Evolutionary conservation across 2,888 invertebrate genomes (phyloP).

Genomic region (Drosophila prostipennis): DNA sequence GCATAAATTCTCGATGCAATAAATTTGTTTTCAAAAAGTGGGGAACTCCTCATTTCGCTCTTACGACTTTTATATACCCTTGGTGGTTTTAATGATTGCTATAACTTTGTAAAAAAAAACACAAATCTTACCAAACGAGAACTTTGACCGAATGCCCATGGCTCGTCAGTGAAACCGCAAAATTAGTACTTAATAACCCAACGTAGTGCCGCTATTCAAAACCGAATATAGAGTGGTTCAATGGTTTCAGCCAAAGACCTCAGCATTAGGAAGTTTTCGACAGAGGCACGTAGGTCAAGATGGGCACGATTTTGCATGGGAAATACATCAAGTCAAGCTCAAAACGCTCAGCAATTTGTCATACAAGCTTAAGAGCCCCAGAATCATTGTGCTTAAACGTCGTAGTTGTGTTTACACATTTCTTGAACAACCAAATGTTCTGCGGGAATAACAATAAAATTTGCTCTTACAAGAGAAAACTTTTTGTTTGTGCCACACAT

Average conservation of each 20-base stretch:
- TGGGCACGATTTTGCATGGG: conserved; percentile 55
- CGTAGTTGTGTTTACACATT: neutral
- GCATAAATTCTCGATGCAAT: conserved; percentile 69
- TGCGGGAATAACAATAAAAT: neutral
- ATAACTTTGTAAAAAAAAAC: neutral
- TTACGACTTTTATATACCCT: conserved; percentile 19
- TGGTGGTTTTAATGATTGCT: neutral
- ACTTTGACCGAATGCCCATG: conserved; percentile 12
- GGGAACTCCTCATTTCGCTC: neutral
- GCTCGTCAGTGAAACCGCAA: conserved; percentile 8
- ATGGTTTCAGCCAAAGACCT: conserved; percentile 8
- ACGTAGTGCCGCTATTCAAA: conserved; percentile 26
- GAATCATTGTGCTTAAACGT: conserved; percentile 11
- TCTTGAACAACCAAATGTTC: neutral
- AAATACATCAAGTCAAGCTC: conserved; percentile 30
- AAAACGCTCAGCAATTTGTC: conserved; percentile 31
- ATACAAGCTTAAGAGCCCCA: conserved; percentile 31
- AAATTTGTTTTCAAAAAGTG: conserved; percentile 38
- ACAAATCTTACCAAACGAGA: conserved; percentile 17
- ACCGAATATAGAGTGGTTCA: conserved; percentile 21
- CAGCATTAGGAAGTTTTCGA: conserved; percentile 50
- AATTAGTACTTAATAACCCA: conserved; percentile 3
- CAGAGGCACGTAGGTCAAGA: conserved; percentile 69
- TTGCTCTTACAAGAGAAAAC: neutral
- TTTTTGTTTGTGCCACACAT: conserved; percentile 1